Evolutionary conservation across 2,113 vertebrate genomes (phyloP), one percentile per base, ranked within the genome.

Genomic region (Apeltes quadracus): DNA sequence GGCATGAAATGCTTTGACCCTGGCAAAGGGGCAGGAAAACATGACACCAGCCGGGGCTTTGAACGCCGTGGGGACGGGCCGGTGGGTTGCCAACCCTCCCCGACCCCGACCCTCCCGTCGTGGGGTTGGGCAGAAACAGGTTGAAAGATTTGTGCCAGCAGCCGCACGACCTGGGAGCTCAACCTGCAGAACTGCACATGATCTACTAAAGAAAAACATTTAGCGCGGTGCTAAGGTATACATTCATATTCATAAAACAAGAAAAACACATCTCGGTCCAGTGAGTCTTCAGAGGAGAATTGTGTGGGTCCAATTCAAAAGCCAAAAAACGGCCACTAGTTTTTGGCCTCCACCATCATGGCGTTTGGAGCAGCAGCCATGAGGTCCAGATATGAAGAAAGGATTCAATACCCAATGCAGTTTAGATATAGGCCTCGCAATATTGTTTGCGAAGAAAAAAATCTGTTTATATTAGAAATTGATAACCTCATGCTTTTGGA

Each of bases 11-110:
- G 63, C 85, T 90, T 76, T 84, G 87, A 90, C 87, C 85, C 86
- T 92, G 91, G 91, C 90, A 89, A 79, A 4, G 12, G 81, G 85
- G 81, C 84, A 90, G 90, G 90, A 90, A 92, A 92, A 88, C 89
- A 88, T 87, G 88, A 92, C 85, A 90, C 71, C 25, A 69, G 66
- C 72, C 27, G 29, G 44, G 62, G 83, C 86, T 85, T 87, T 88
- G 83, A 91, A 87, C 71, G 0, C 76, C 15, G 64, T 73, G 72
- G 72, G 83, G 82, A 88, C 41, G 55, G 68, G 41, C 10, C 12
- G 66, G 79, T 74, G 87, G 79, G 63, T 39, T 59, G 65, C 79
- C 76, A 68, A 61, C 62, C 67, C 61, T 27, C 11, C 67, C 29
- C 55, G 48, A 34, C 13, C 72, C 32, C 55, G 39, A 50, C 2